Conservation (phyloP, 2,888 invertebrate genomes). For the Stenchaetothrips biformis region DNA sequence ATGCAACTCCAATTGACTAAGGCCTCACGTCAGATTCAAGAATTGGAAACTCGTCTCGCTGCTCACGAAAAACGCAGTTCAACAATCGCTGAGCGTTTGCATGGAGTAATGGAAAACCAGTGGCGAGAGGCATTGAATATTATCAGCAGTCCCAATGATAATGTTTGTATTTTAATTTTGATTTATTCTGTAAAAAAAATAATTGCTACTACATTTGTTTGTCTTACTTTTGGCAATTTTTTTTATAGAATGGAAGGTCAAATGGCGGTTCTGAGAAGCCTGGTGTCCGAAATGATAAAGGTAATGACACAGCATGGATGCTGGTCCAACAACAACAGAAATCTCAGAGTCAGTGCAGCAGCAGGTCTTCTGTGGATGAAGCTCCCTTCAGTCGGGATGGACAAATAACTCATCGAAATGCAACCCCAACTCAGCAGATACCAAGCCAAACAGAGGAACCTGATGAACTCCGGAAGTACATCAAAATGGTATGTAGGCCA, state of each 20-base stretch:
- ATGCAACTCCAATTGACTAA: constrained; percentile 60
- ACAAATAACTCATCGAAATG: constrained; percentile 35
- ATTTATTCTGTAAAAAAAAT: not conserved
- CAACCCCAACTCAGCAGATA: constrained; percentile 22
- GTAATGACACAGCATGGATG: not conserved
- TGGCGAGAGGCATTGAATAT: constrained; percentile 73
- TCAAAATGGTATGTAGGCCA: constrained; percentile 47
- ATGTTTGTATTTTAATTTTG: not conserved
- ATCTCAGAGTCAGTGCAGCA: constrained; percentile 27
- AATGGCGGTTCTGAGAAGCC: not conserved
- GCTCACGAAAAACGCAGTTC: constrained; percentile 53
- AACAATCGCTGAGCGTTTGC: constrained; percentile 67
- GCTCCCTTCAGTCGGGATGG: constrained; percentile 36
- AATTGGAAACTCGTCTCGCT: constrained; percentile 55
- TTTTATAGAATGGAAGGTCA: constrained; percentile 36
- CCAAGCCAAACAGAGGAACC: constrained; percentile 38
- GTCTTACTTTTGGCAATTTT: not conserved
- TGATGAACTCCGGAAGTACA: constrained; percentile 50
- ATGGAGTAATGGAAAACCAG: constrained; percentile 72
- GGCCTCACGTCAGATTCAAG: constrained; percentile 59
- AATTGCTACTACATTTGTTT: not conserved
- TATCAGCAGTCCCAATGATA: constrained; percentile 46
- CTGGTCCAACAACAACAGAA: constrained; percentile 24
- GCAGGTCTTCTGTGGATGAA: constrained; percentile 36
- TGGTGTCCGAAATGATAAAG: not conserved